Evolutionary conservation across 2,888 invertebrate genomes (phyloP), one percentile per base, ranked within the genome.

Genomic region (Eretmocerus hayati): DNA sequence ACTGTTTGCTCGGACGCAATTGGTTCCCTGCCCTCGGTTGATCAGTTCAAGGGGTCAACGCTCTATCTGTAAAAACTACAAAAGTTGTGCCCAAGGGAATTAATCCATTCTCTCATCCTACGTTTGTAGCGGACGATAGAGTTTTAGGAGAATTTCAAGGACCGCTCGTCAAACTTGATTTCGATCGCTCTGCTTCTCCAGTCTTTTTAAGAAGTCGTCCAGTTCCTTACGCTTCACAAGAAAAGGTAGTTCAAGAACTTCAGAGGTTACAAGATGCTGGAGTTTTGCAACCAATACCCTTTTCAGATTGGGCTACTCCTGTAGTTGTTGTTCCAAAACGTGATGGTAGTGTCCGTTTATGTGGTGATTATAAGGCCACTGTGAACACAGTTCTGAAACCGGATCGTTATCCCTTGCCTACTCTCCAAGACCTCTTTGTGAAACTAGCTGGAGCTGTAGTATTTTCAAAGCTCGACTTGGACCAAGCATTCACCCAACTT

Each of bases 1-100:
- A n/a, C n/a, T n/a, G n/a, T n/a, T n/a, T n/a, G n/a, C n/a, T n/a
- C 1, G 45, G 50, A 2, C 42, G 50, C 4, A 50, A 50, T 32
- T 50, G 50, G 50, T 45, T 50, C 18, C 1, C 19, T 2, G 39
- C 23, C n/a, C 19, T 49, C 2, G 49, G 49, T n/a, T 23, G 41
- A 9, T n/a, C 42, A 3, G 20, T 47, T 30, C 3, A 26, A 23
- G 45, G 37, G 4, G 11, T 45, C 16, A 22, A 30, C 20, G n/a
- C 42, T 11, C n/a, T 33, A 33, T n/a, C n/a, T n/a, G n/a, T n/a
- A n/a, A n/a, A n/a, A n/a, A n/a, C n/a, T n/a, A n/a, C n/a, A n/a
- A n/a, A n/a, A n/a, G n/a, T n/a, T n/a, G n/a, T n/a, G n/a, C n/a
- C n/a, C n/a, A n/a, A n/a, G n/a, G n/a, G n/a, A n/a, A n/a, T n/a